Evolutionary conservation across 1,140 invertebrate genomes (phyloP).

Genomic region (Pygmarrhopalites habei): DNA sequence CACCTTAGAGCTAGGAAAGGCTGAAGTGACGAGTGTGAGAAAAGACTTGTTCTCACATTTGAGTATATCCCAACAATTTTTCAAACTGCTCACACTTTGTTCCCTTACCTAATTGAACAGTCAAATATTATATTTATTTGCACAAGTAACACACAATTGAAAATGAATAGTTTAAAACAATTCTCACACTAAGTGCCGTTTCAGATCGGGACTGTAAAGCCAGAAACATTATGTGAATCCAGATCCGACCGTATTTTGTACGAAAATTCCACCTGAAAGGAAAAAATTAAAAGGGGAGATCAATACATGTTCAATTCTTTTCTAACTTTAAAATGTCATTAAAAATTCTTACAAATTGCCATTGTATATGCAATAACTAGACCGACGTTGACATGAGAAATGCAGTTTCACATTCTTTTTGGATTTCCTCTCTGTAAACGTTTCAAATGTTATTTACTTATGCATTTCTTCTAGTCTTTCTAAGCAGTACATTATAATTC

Average conservation of each 20-base stretch:
- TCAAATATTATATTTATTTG: no score
- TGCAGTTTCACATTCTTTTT: slow-evolving; percentile 80
- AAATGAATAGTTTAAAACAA: no score
- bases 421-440: slow-evolving; percentile 61
- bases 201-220: slow-evolving; percentile 74
- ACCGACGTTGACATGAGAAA: slow-evolving; percentile 78
- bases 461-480: no score
- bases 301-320: no score
- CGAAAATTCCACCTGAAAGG: no score
- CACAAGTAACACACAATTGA: no score
- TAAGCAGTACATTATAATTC: no score
- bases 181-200: slow-evolving; percentile 70
- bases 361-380: slow-evolving; percentile 82
- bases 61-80: slow-evolving; percentile 87
- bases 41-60: slow-evolving; percentile 84
- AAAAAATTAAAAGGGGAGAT: no score
- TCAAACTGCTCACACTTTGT: slow-evolving; percentile 70
- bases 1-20: slow-evolving; percentile 70
- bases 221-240: slow-evolving; percentile 94
- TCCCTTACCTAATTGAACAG: slow-evolving; percentile 65
- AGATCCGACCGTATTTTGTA: slow-evolving; percentile 75
- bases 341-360: slow-evolving; percentile 69
- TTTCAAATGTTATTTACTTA: no score
- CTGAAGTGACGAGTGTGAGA: slow-evolving; percentile 80
- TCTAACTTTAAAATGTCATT: no score